Evolutionary conservation across 2,797 vertebrate genomes (phyloP), one percentile per base, ranked within the genome.

Genomic region (Eospalax fontanierii): DNA sequence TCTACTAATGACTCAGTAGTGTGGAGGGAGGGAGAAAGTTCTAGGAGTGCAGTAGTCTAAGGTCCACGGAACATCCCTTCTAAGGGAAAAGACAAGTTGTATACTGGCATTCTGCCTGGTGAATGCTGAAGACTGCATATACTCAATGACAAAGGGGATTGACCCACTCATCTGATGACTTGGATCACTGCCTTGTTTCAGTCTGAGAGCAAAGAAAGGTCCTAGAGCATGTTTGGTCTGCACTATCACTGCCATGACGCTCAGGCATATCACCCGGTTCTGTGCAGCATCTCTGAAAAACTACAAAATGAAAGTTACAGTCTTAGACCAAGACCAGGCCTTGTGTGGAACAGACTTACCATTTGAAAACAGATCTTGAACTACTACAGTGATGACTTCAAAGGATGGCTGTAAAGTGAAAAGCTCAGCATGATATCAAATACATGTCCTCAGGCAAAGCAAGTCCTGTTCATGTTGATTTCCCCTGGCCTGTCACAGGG

Each of bases 61-160:
- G 59, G 4, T 12, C 71, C 14, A 50, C 6, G 68, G 35, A 85
- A 76, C 35, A 78, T n/a, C 15, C 50, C 46, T 46, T 54, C 57
- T 68, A 57, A 85, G 35, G 74, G 71, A 74, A 93, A 83, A 46
- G n/a, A 83, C 54, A 83, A 54, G 68, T 78, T 87, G 81, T 87
- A 6, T 40, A 74, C 46, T 68, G 43, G 50, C 54, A 73, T 22
- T 74, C 21, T 59, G 43, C 54, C 24, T 71, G 70, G 54, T 87
- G 71, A 71, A 66, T 61, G 92, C 80, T 46, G 18, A n/a, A 96
- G 65, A 73, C n/a, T 10, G 46, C 35, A 87, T 65, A 50, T 11
- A 63, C 33, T 46, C 24, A 35, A 50, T 15, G 66, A 40, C 38
- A 80, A 61, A 63, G 83, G 81, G 33, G 35, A 70, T 63, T 82